Evolutionary conservation across 2,888 invertebrate genomes (phyloP).

Genomic region (Allacma fusca): DNA sequence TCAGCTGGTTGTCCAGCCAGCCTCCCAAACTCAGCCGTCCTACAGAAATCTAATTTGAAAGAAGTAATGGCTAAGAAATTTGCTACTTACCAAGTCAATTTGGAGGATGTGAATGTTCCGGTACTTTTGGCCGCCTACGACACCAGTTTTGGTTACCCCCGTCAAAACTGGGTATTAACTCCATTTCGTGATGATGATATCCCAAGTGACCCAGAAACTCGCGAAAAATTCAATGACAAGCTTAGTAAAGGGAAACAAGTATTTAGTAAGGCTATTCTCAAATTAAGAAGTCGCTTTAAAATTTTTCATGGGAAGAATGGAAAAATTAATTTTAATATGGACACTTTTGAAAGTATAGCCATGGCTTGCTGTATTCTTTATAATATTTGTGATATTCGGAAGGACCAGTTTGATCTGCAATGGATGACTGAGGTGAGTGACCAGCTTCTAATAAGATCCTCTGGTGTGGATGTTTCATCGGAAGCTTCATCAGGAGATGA

Average conservation of each 20-base stretch:
- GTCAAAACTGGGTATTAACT: slow-evolving; percentile 8
- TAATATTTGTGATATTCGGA: slow-evolving; percentile 55
- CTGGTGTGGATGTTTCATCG: not conserved
- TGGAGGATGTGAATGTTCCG: slow-evolving; percentile 22
- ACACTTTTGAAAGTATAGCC: slow-evolving; percentile 55
- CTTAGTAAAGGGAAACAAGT: slow-evolving; percentile 39
- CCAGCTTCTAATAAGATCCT: slow-evolving; percentile 42
- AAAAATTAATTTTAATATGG: slow-evolving; percentile 54
- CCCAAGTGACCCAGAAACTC: slow-evolving; percentile 30
- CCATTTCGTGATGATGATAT: slow-evolving; percentile 4
- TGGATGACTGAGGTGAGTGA: slow-evolving; percentile 49
- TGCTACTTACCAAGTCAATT: not conserved
- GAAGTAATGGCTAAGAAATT: slow-evolving; percentile 38
- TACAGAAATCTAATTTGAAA: slow-evolving; percentile 46
- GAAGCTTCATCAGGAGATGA: not conserved
- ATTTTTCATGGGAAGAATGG: slow-evolving; percentile 57
- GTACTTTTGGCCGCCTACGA: slow-evolving; percentile 21
- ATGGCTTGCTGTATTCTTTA: slow-evolving; percentile 55
- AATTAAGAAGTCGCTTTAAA: slow-evolving; percentile 52
- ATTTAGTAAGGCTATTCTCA: slow-evolving; percentile 50
- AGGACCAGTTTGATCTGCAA: slow-evolving; percentile 45
- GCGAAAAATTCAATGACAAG: slow-evolving; percentile 47
- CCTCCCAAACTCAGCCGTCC: slow-evolving; percentile 44
- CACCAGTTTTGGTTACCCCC: slow-evolving; percentile 2
- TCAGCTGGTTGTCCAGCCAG: slow-evolving; percentile 49